Conservation (phyloP, 2,113 vertebrate species). For the Hydropotes inermis region DNA sequence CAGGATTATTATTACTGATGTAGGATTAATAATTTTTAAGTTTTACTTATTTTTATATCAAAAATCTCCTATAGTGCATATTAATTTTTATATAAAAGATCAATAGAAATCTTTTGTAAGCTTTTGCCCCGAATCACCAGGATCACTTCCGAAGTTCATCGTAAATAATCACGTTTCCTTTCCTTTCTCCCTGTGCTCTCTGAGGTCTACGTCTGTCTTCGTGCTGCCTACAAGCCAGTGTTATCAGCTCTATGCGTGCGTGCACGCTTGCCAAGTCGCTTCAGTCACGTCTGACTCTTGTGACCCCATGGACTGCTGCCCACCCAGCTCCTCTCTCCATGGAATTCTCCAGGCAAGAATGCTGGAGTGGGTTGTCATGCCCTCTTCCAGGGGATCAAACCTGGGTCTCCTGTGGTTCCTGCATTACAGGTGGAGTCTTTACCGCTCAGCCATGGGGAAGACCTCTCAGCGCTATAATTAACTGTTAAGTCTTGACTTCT, state of each 20-base stretch:
- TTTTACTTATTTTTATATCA: neutral
- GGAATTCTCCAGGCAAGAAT: neutral
- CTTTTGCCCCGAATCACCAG: neutral
- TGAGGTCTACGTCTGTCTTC: neutral
- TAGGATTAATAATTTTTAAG: neutral
- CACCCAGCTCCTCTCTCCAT: neutral
- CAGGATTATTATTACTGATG: neutral
- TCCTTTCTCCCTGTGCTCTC: neutral
- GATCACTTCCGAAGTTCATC: neutral
- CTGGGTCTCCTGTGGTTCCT: neutral
- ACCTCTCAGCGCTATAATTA: neutral
- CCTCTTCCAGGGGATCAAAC: neutral
- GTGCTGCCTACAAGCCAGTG: neutral
- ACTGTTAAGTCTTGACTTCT: neutral
- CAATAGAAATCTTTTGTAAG: neutral
- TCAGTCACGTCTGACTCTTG: neutral
- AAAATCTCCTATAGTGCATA: neutral
- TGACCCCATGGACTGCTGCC: neutral
- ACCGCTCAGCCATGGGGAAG: neutral
- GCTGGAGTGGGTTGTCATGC: neutral
- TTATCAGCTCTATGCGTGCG: neutral
- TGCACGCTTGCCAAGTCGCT: neutral
- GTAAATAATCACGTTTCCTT: neutral
- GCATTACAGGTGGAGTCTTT: neutral
- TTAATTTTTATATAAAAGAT: neutral